Conservation (phyloP, 2,113 vertebrate genomes). For the Peromyscus californicus region DNA sequence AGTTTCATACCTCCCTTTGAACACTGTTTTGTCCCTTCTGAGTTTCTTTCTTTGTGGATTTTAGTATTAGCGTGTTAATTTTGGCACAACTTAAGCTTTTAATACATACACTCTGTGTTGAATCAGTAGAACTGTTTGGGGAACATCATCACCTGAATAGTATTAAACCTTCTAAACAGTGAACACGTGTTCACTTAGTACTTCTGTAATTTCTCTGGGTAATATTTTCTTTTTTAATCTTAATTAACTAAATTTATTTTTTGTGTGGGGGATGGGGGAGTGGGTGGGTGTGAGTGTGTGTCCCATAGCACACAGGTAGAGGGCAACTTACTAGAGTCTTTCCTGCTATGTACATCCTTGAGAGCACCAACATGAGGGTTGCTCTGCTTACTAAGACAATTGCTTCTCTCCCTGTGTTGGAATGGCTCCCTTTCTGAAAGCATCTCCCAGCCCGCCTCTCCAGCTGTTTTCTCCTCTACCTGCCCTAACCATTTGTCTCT, state of each 20-base stretch:
- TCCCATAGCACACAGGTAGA: not conserved
- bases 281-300: not conserved
- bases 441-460: not conserved
- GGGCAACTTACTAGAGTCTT: too few relatives aligned
- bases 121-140: not conserved
- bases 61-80: not conserved
- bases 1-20: not conserved
- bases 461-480: not conserved
- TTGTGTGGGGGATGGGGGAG: not conserved
- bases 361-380: too few relatives aligned
- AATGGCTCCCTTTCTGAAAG: not conserved
- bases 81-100: not conserved
- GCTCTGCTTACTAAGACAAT: not conserved
- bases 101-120: not conserved
- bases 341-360: not conserved
- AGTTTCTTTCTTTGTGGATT: not conserved
- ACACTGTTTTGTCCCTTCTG: not conserved
- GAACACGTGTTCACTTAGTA: not conserved
- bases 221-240: not conserved
- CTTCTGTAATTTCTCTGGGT: constrained; percentile 6
- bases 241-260: not conserved
- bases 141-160: not conserved
- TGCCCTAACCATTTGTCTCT: not conserved
- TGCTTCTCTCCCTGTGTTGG: not conserved
- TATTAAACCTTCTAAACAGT: not conserved